phyloP scores from a whole-genome alignment of 2,113 vertebrate genomes.

The Todiramphus saurophagus region DNA sequence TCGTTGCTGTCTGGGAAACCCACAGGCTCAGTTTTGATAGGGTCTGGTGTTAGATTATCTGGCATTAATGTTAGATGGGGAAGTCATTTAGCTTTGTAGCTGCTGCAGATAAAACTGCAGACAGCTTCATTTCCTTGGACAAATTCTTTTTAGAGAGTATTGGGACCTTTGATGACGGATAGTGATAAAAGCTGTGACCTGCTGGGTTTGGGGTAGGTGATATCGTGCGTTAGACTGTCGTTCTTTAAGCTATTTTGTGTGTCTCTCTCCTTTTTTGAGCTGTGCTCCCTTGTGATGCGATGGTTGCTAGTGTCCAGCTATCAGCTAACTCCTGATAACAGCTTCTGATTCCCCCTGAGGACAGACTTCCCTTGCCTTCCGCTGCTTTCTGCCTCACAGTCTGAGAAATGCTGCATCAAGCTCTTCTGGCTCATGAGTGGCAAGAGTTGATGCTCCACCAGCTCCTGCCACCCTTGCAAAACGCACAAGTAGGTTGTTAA shows the following conservation, averaged over 20 bases:
- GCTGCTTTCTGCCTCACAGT: background rate
- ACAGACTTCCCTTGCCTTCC: background rate
- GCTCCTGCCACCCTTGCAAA: background rate
- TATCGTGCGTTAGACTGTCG: background rate
- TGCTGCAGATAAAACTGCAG: background rate
- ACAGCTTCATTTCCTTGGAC: background rate
- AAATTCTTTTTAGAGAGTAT: background rate
- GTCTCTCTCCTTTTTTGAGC: background rate
- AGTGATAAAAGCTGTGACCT: background rate
- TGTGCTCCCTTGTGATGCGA: background rate
- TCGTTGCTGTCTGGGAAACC: background rate
- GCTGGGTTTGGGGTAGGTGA: background rate
- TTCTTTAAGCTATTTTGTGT: background rate
- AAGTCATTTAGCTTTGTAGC: background rate
- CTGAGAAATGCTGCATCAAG: background rate
- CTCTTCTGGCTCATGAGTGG: background rate
- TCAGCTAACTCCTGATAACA: background rate
- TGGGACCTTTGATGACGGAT: background rate
- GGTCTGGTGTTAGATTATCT: background rate
- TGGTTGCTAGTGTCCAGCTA: background rate
- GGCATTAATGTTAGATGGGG: background rate
- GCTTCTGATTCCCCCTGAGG: background rate
- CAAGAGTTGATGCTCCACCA: accelerated
- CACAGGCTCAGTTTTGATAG: background rate
- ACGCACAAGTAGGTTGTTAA: background rate